Evolutionary conservation across 2,797 vertebrate species (phyloP), one percentile per base, ranked within the genome.

Genomic region (Sebastes cheni): DNA sequence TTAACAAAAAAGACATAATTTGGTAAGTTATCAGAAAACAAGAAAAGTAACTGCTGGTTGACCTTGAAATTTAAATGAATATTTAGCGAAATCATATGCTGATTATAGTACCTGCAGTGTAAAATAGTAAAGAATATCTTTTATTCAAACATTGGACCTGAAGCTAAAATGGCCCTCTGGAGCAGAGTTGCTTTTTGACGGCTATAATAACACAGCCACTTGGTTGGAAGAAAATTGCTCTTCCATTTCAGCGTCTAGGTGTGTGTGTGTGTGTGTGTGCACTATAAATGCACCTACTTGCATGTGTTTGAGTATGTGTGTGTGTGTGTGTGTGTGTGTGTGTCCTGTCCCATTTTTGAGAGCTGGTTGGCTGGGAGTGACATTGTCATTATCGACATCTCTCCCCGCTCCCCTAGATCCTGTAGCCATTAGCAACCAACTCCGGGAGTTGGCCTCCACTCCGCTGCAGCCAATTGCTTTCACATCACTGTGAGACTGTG

Each of bases 381-480:
- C 93, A 93, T 86, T 92, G 94, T 93, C 92, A 94, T 94, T 94
- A 94, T 92, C 88, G 86, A 94, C 92, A 91, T 93, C 88, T 89
- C 83, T 86, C 83, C 34, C 80, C 58, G 60, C 89, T 92, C 91
- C 90, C 91, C 83, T 92, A 90, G 92, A 92, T 93, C 86, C 92
- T 92, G 94, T 94, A 93, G 93, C 94, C 92, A 93, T 94, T 94
- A 94, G 94, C 93, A 94, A 95, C 93, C 91, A 74, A 70, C 91
- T 89, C 84, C 55, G 65, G 86, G 92, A 93, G 81, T 73, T 86
- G 90, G 89, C 92, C 89, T 89, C 82, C 86, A 79, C 85, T 88
- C 85, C 82, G 84, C 82, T 88, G 89, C 87, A 90, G 93, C 91
- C 93, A 92, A 95, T 94, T 90, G 91, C 92, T 90, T 81, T 93